phyloP scores from a whole-genome alignment of 2,113 vertebrate genomes.

The Neodon shergylaensis region DNA sequence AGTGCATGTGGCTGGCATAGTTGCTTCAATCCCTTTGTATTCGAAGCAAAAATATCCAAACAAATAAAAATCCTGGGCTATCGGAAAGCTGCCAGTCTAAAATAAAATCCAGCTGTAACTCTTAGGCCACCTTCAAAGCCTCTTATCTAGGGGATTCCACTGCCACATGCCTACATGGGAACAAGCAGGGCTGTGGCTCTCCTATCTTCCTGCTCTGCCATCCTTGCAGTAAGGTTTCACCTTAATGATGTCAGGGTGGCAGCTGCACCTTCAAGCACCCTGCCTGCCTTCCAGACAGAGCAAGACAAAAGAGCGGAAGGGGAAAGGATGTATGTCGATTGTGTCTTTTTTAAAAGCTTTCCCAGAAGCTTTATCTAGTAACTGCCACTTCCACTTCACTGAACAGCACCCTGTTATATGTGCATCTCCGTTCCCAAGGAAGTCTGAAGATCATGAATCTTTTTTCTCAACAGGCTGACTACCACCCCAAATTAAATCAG shows the following conservation, averaged over 20 bases:
- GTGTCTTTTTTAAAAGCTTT: not conserved
- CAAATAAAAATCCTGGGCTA: not conserved
- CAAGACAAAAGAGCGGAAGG: not conserved
- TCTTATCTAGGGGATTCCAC: not conserved
- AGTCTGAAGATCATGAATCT: not conserved
- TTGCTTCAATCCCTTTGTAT: not conserved
- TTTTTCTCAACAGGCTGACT: not conserved
- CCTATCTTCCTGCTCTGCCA: not conserved
- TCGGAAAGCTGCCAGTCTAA: not conserved
- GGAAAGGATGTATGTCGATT: not conserved
- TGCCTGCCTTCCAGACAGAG: not conserved
- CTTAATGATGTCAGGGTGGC: not conserved
- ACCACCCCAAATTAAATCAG: not conserved
- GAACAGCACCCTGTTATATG: not conserved
- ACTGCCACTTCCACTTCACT: not conserved
- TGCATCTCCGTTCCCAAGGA: not conserved
- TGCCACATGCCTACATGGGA: not conserved
- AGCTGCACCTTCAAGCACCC: not conserved
- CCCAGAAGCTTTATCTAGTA: not conserved
- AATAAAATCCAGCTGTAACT: not conserved
- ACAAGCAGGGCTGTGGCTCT: rapidly evolving
- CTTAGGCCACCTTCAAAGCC: not conserved
- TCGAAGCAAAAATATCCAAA: not conserved
- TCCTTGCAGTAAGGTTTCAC: not conserved
- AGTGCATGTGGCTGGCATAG: rapidly evolving